Evolutionary conservation across 2,888 invertebrate species (phyloP).

Genomic region (Dioctria rufipes): DNA sequence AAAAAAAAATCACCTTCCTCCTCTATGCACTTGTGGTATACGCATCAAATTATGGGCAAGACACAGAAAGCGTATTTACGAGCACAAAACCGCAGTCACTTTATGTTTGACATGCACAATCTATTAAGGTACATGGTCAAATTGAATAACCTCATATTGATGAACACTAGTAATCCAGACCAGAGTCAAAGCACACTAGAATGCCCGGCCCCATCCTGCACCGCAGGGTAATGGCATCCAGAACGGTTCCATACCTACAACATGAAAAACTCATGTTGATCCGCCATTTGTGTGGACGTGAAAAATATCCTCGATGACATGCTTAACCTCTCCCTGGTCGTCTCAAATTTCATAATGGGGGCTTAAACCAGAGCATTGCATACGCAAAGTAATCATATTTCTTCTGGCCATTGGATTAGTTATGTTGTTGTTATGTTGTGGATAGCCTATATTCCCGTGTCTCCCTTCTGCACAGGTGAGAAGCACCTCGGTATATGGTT

Average conservation of each 20-base stretch:
- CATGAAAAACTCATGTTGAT: slow-evolving; percentile 53
- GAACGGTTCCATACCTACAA: slow-evolving; percentile 26
- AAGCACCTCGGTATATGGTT: slow-evolving; percentile 27
- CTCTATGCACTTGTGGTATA: not conserved
- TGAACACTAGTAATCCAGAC: slow-evolving; percentile 41
- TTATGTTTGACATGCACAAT: slow-evolving; percentile 52
- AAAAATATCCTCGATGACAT: slow-evolving; percentile 52
- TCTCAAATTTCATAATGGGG: slow-evolving; percentile 46
- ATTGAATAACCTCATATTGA: slow-evolving; percentile 50
- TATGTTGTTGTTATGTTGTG: not conserved
- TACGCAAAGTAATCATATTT: slow-evolving; percentile 19
- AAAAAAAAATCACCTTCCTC: not conserved
- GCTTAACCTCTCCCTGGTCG: slow-evolving; percentile 47
- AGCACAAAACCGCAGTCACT: slow-evolving; percentile 51
- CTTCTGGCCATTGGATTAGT: not conserved
- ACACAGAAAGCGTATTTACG: slow-evolving; percentile 28
- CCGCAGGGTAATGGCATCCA: slow-evolving; percentile 34
- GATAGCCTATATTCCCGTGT: slow-evolving; percentile 16
- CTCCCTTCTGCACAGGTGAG: slow-evolving; percentile 18
- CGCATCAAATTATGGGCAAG: not conserved
- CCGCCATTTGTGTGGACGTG: slow-evolving; percentile 47
- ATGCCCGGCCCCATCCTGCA: slow-evolving; percentile 40
- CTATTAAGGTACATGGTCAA: slow-evolving; percentile 52
- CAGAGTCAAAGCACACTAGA: slow-evolving; percentile 21
- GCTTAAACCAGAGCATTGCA: slow-evolving; percentile 17